Evolutionary conservation across 2,888 invertebrate species (phyloP).

Genomic region (Eilema caniola): DNA sequence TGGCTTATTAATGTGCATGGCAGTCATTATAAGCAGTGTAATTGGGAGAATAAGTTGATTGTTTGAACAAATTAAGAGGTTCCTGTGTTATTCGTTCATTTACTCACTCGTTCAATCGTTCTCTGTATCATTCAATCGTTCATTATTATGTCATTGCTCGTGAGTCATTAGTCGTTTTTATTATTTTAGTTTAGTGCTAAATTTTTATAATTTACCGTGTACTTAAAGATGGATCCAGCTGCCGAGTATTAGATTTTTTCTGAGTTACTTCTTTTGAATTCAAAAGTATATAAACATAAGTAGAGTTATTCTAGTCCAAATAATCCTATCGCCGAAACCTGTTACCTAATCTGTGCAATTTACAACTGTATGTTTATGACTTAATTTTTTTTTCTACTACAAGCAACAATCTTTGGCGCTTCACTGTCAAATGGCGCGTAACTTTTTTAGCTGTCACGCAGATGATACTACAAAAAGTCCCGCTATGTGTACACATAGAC

Average conservation of each 20-base stretch:
- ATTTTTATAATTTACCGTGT: neutral
- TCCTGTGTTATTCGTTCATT: conserved; percentile 18
- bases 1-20: conserved; percentile 71
- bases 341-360: too few relatives aligned
- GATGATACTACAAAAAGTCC: neutral
- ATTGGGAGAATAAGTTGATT: conserved; percentile 77
- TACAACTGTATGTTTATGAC: too few relatives aligned
- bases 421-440: neutral
- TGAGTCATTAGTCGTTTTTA: neutral
- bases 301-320: too few relatives aligned
- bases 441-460: neutral
- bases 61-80: conserved; percentile 13
- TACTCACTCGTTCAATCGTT: neutral
- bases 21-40: conserved; percentile 73
- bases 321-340: too few relatives aligned
- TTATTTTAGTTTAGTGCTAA: neutral
- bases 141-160: neutral
- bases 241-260: neutral
- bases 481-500: neutral
- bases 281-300: too few relatives aligned
- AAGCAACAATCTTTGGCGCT: too few relatives aligned
- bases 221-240: neutral
- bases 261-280: too few relatives aligned
- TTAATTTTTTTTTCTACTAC: too few relatives aligned
- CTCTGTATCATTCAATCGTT: neutral